Conservation (phyloP, 2,888 invertebrate genomes). For the Mythimna lalbum region DNA sequence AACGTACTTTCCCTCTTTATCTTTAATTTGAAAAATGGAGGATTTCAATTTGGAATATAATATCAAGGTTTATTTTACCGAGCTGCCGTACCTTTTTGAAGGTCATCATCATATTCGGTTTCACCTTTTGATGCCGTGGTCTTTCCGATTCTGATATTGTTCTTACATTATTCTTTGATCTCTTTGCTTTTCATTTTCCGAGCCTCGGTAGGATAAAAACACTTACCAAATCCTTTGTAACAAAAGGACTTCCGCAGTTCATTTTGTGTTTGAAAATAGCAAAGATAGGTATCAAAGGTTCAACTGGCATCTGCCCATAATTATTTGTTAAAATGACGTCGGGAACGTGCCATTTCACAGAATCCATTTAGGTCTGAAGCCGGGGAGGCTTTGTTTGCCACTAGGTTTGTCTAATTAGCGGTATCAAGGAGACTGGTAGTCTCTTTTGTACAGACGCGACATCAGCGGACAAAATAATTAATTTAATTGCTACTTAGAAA, state of each 20-base stretch:
- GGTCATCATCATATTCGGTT: background rate
- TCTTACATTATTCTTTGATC: background rate
- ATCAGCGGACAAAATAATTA: slow-evolving; percentile 69
- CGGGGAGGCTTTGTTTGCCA: slow-evolving; percentile 71
- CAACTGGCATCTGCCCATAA: slow-evolving; percentile 63
- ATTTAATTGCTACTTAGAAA: slow-evolving; percentile 69
- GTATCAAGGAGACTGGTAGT: slow-evolving; percentile 70
- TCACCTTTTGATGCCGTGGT: too few relatives aligned
- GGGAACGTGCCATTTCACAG: slow-evolving; percentile 67
- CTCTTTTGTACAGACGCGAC: slow-evolving; percentile 63
- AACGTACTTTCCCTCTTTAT: slow-evolving; percentile 12
- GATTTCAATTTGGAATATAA: slow-evolving; percentile 1
- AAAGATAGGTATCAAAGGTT: slow-evolving; percentile 42
- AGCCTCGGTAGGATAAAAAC: background rate
- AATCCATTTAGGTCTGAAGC: slow-evolving; percentile 67
- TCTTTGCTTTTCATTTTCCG: background rate
- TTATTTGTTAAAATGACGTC: slow-evolving; percentile 63
- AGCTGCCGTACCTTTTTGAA: background rate
- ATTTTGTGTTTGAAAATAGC: slow-evolving; percentile 20
- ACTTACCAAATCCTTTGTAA: slow-evolving; percentile 19
- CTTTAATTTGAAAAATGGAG: slow-evolving; percentile 4
- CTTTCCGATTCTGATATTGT: background rate
- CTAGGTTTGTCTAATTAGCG: slow-evolving; percentile 78
- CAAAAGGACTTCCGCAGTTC: slow-evolving; percentile 22
- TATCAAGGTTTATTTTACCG: background rate